phyloP scores from a whole-genome alignment of 2,113 vertebrate species.

The Aptenodytes patagonicus region DNA sequence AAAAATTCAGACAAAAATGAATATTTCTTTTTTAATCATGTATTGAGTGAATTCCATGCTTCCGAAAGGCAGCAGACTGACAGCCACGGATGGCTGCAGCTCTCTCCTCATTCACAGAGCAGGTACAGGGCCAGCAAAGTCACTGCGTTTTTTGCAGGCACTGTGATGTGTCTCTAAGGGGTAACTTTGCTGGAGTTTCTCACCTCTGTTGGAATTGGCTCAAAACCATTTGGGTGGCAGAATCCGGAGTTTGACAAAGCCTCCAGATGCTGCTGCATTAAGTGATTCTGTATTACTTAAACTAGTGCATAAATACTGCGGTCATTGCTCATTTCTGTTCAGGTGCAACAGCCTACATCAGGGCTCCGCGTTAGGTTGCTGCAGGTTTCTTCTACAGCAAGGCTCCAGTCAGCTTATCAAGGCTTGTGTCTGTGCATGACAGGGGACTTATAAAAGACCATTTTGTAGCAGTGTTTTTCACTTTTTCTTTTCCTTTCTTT shows the following conservation, averaged over 20 bases:
- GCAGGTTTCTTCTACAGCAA: not conserved
- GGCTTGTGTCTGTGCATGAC: not conserved
- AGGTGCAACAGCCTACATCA: not conserved
- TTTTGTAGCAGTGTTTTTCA: not conserved
- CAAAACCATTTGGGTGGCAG: not conserved
- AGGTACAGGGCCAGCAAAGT: not conserved
- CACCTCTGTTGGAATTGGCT: not conserved
- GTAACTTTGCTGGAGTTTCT: not conserved
- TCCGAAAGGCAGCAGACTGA: not conserved
- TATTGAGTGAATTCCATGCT: not conserved
- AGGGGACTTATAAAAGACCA: not conserved
- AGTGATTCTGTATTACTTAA: not conserved
- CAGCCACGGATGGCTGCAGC: not conserved
- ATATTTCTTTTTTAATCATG: not conserved
- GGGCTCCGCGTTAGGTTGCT: rapidly evolving
- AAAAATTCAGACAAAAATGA: not conserved
- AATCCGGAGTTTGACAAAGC: not conserved
- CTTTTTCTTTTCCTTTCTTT: not conserved
- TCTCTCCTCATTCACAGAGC: rapidly evolving
- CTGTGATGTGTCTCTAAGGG: rapidly evolving
- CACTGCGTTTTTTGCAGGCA: not conserved
- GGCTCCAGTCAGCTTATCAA: not conserved
- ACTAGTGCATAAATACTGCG: not conserved
- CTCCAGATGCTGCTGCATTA: rapidly evolving
- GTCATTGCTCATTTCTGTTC: not conserved